Conservation (phyloP, 2,797 vertebrate genomes). For the Squalus acanthias region DNA sequence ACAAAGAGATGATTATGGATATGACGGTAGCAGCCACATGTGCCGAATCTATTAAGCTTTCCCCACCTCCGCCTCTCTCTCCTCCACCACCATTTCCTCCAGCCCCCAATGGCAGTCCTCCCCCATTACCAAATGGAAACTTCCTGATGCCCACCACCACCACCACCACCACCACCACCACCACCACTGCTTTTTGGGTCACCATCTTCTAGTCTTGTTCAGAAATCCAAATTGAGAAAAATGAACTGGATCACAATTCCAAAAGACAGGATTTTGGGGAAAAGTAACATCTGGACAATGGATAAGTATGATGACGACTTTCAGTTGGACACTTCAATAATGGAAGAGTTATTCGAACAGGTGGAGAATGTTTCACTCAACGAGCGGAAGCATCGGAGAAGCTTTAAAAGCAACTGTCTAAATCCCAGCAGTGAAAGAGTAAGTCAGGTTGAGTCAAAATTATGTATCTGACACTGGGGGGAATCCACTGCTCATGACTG, state of each 20-base stretch:
- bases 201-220: not conserved
- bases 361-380: not conserved
- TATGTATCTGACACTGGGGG: not conserved
- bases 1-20: not conserved
- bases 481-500: not conserved
- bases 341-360: conserved; percentile 22
- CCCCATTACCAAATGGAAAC: not conserved
- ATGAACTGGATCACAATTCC: conserved; percentile 30
- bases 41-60: not conserved
- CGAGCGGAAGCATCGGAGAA: not conserved
- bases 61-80: not conserved
- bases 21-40: conserved; percentile 8
- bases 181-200: not conserved
- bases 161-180: not conserved
- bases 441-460: not conserved
- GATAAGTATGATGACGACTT: conserved; percentile 24
- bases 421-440: not conserved
- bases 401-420: not conserved
- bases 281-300: conserved; percentile 18
- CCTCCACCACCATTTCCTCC: not conserved
- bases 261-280: conserved; percentile 6
- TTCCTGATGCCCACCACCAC: not conserved
- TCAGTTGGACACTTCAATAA: conserved; percentile 14
- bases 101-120: not conserved
- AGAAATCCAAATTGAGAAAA: conserved; percentile 6